These are phyloP conservation scores for Mustela nigripes DNA, from an alignment of 2,113 vertebrate genomes.

Conservation along the genomic window DNA sequence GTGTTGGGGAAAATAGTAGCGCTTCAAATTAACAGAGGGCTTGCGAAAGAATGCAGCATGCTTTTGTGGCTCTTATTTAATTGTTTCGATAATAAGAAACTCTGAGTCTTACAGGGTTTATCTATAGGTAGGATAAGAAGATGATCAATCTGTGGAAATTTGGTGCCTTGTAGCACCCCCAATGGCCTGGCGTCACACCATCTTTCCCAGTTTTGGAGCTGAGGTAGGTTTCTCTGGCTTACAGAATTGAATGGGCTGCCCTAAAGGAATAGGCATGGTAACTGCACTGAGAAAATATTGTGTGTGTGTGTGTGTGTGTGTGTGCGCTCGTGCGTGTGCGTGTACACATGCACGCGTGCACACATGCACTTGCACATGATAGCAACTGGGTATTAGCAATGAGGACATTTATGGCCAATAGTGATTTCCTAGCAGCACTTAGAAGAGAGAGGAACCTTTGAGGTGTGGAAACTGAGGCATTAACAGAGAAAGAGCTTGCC, in stretches of 20 bases:
- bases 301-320: not conserved
- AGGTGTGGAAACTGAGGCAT: not conserved
- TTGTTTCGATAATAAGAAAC: not conserved
- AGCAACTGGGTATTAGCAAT: not conserved
- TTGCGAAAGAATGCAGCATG: not conserved
- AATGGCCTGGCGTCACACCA: not conserved
- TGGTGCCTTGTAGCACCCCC: not conserved
- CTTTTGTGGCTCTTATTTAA: not conserved
- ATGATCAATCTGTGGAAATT: not conserved
- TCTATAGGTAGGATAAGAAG: not conserved
- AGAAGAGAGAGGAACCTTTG: not conserved
- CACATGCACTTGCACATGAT: not conserved
- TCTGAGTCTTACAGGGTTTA: not conserved
- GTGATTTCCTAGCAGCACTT: not conserved
- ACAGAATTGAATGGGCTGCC: not conserved
- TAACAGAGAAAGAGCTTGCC: not conserved
- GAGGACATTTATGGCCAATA: not conserved
- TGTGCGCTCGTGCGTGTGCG: accelerated
- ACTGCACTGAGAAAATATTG: not conserved
- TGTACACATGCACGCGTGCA: accelerated
- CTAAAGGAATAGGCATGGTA: not conserved
- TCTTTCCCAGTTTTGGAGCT: not conserved
- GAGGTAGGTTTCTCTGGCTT: not conserved
- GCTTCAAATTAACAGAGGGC: not conserved
- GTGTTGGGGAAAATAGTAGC: not conserved